Evolutionary conservation across 2,113 vertebrate genomes (phyloP), one percentile per base, ranked within the genome.

Genomic region (Antennarius striatus): DNA sequence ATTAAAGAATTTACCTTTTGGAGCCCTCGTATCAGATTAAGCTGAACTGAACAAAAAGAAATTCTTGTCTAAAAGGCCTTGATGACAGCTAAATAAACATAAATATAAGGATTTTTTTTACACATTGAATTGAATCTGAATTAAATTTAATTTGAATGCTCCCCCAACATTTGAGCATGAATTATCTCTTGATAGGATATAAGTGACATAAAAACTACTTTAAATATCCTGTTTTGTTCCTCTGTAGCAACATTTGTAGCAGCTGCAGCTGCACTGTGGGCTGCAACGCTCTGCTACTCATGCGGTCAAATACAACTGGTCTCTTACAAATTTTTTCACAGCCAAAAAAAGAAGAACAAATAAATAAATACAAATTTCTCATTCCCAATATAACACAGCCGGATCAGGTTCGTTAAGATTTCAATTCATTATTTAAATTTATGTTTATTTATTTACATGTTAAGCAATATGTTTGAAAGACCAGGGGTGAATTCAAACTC

Each of bases 291-390:
- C 43, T 50, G 71, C 70, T 63, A 48, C 49, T 71, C 51, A 59
- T 73, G 77, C 68, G 71, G 58, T 72, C 64, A 61, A 69, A 79
- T 60, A 61, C 2, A 57, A 62, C 61, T 3, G 16, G 39, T 40
- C 39, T 40, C 39, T 40, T 1, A 43, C 42, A 43, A 6, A 43
- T 43, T 11, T 43, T 43, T 12, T 7, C 32, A 36, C 1, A 36
- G 32, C 32, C 32, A 36, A 36, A 36, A 36, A 36, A 36, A 22
- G 22, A 22, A 22, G 22, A 22, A n/a, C n/a, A n/a, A 22, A 22
- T 22, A 22, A 22, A 22, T 22, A 22, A 22, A 22, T 22, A 22
- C 1, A 22, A 22, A 36, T 5, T 36, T 36, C 5, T 4, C 32
- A 36, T 36, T 36, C 7, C 32, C 32, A 36, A 36, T 36, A 5